A percentile compares a stretch with the other conserved stretches of the same genome.
These are phyloP conservation scores for Esperia sulphurella DNA, from an alignment of 2,888 invertebrate genomes.

Conservation along the genomic window DNA sequence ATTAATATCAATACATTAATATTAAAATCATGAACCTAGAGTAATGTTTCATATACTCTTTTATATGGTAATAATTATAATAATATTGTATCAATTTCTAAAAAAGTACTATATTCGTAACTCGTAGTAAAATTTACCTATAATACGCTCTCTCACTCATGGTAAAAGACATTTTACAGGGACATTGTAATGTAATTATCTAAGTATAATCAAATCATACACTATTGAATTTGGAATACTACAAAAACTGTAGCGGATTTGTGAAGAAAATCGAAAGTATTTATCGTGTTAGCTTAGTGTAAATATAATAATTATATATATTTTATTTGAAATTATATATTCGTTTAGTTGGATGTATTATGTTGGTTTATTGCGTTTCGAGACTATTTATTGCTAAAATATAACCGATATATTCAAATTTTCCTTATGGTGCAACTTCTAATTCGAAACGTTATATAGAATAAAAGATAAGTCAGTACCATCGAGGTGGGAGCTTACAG, in stretches of 20 bases:
- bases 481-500: too few species aligned
- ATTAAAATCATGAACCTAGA: constrained; percentile 1
- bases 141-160: constrained; percentile 45
- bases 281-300: too few species aligned
- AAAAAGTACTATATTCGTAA: neutral
- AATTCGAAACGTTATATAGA: too few species aligned
- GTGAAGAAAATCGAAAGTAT: too few species aligned
- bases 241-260: neutral
- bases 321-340: too few species aligned
- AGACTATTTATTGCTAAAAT: too few species aligned
- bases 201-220: neutral
- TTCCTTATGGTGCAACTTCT: too few species aligned
- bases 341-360: too few species aligned
- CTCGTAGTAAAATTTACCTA: neutral
- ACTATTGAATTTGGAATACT: neutral
- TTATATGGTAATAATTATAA: neutral
- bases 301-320: too few species aligned
- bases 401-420: too few species aligned
- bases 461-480: too few species aligned
- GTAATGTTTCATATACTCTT: constrained; percentile 1
- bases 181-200: constrained; percentile 32
- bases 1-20: constrained; percentile 18
- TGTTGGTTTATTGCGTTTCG: too few species aligned
- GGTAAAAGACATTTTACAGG: constrained; percentile 65
- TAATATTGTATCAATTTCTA: neutral